Base-by-base conservation (phyloP, 2,113 vertebrate species). In the Coreoperca whiteheadi region DNA sequence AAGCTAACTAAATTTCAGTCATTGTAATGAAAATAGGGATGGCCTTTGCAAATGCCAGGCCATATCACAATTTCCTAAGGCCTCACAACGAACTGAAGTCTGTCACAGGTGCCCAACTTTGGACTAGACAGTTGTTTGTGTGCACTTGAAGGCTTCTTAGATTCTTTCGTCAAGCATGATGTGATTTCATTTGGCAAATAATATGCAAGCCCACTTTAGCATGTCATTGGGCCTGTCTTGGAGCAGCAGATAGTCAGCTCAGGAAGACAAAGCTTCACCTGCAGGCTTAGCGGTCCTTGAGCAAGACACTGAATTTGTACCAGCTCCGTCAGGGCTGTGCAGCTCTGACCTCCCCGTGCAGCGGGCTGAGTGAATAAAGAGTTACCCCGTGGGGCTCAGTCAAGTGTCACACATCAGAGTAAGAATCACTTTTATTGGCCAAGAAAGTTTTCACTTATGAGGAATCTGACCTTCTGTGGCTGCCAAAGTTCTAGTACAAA, bases 331-430 rank as follows among this genome's bases (percentile, higher is more conserved):
- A 11, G 4, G 32, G 8, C 61, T 34, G 14, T 81, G 69, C 34
- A 60, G 72, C 67, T 64, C 71, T 51, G 50, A 77, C 54, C 60
- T 72, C 28, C 34, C 66, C 53, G 59, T 61, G 78, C 59, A 66
- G 79, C 8, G 21, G 32, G 11, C 53, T 46, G 67, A 72, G 60
- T 56, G 73, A 74, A 69, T 18, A 37, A 8, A 67, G 48, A 51
- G 25, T 23, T 20, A 18, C 32, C 56, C 53, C 21, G 28, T 54
- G 37, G 56, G 25, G 64, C 43, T 64, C 34, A 16, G 51, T 28
- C 16, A 46, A 54, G 68, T 54, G 32, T 64, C 73, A 63, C 66
- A 32, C 32, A 65, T 60, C 25, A 60, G 39, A 73, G 41, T 50
- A 28, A 61, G 43, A 46, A 28, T 15, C 23, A 15, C 51, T 23